Evolutionary conservation across 1,140 invertebrate genomes (phyloP).

Genomic region (Tribolium castaneum): DNA sequence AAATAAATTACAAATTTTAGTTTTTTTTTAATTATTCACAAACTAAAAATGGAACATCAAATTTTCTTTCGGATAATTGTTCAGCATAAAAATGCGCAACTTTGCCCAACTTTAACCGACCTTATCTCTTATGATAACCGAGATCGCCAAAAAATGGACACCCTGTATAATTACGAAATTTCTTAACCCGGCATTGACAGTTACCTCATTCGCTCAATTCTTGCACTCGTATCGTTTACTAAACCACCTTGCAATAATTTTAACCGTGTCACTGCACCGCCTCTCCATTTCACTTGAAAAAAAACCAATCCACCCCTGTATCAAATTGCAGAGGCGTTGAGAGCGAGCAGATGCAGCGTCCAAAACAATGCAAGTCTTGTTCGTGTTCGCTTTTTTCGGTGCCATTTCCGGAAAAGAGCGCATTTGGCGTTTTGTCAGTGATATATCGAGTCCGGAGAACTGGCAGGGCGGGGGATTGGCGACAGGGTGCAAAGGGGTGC

Average conservation of each 20-base stretch:
- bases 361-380: conserved; percentile 1
- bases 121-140: too few relatives aligned
- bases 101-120: too few relatives aligned
- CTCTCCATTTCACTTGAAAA: too few relatives aligned
- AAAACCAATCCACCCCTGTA: not conserved
- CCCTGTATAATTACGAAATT: too few relatives aligned
- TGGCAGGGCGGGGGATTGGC: conserved; percentile 24
- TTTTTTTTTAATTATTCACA: too few relatives aligned
- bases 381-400: not conserved
- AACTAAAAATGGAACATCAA: too few relatives aligned
- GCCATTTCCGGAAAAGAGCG: not conserved
- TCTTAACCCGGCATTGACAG: not conserved
- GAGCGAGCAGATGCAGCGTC: not conserved
- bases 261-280: conserved; percentile 5
- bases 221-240: not conserved
- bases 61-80: too few relatives aligned
- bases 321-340: conserved; percentile 14
- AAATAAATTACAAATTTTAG: too few relatives aligned
- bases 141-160: too few relatives aligned
- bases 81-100: too few relatives aligned
- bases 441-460: conserved; percentile 25
- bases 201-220: not conserved
- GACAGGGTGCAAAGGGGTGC: conserved; percentile 9
- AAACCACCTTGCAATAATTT: not conserved
- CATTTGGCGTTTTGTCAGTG: conserved; percentile 6